Evolutionary conservation across 2,113 vertebrate species (phyloP).

Genomic region (Sminthopsis crassicaudata): DNA sequence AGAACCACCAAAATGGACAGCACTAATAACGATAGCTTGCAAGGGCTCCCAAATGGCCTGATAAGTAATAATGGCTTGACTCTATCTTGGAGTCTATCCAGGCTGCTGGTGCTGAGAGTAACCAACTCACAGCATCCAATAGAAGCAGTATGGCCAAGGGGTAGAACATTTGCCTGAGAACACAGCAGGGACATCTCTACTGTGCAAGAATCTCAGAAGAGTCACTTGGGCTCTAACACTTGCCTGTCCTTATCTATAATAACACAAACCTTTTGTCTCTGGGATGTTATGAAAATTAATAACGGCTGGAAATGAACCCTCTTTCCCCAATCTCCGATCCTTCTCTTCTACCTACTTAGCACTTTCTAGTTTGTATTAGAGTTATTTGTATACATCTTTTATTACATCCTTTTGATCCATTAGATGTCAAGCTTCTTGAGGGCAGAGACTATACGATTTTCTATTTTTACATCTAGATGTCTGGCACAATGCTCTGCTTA

Average conservation of each 20-base stretch:
- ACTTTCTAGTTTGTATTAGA: not conserved
- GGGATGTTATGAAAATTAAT: not conserved
- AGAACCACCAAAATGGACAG: slow-evolving; percentile 79
- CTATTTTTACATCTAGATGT: not conserved
- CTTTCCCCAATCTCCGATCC: not conserved
- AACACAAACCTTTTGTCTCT: not conserved
- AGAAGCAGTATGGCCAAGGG: not conserved
- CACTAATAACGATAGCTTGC: slow-evolving; percentile 81
- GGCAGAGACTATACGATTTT: not conserved
- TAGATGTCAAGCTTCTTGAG: not conserved
- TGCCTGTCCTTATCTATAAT: not conserved
- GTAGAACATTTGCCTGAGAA: not conserved
- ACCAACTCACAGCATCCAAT: not conserved
- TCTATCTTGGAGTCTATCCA: not conserved
- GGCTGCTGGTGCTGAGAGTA: slow-evolving; percentile 21
- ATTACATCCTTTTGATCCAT: not conserved
- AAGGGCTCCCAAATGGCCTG: slow-evolving; percentile 78
- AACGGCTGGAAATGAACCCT: not conserved
- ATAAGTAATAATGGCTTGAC: slow-evolving; percentile 28
- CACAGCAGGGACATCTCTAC: not conserved
- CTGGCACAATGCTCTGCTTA: not conserved
- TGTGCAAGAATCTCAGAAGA: not conserved
- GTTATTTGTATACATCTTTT: not conserved
- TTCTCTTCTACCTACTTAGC: not conserved
- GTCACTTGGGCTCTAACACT: not conserved